A percentile compares a stretch with the other conserved stretches of the same genome.
Conservation (phyloP, 2,113 vertebrate genomes). For the Meriones unguiculatus region DNA sequence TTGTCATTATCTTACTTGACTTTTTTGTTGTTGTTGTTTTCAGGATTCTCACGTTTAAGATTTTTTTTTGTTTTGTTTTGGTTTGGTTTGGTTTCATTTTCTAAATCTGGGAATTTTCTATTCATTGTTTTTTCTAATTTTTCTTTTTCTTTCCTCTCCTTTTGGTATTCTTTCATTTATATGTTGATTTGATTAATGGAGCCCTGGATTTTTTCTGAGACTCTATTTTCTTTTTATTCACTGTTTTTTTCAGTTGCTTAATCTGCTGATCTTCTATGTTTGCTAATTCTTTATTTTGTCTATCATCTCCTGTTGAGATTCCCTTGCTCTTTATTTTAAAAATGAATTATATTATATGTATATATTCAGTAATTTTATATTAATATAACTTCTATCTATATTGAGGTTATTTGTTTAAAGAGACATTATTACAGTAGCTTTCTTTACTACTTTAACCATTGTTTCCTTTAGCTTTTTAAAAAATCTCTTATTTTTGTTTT, state of each 20-base stretch:
- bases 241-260: conserved; percentile 2
- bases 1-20: conserved; percentile 30
- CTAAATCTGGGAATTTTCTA: not conserved
- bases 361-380: not conserved
- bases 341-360: not conserved
- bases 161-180: conserved; percentile 19
- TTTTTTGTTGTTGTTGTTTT: not conserved
- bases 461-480: conserved; percentile 14
- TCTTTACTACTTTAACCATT: not conserved
- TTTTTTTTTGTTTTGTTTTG: not conserved
- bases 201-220: not conserved
- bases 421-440: not conserved
- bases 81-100: not conserved
- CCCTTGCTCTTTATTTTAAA: not conserved
- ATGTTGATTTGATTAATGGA: not conserved
- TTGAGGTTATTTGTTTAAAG: conserved; percentile 25
- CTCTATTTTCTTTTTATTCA: not conserved
- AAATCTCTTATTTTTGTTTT: too few species aligned
- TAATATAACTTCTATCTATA: not conserved
- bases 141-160: not conserved
- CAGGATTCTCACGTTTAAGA: not conserved
- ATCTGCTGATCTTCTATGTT: not conserved
- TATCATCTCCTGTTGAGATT: not conserved
- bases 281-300: not conserved
- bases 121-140: not conserved